A percentile compares a stretch with the other conserved stretches of the same genome.
phyloP scores from a whole-genome alignment of 2,113 vertebrate species.

The Labrus mixtus region DNA sequence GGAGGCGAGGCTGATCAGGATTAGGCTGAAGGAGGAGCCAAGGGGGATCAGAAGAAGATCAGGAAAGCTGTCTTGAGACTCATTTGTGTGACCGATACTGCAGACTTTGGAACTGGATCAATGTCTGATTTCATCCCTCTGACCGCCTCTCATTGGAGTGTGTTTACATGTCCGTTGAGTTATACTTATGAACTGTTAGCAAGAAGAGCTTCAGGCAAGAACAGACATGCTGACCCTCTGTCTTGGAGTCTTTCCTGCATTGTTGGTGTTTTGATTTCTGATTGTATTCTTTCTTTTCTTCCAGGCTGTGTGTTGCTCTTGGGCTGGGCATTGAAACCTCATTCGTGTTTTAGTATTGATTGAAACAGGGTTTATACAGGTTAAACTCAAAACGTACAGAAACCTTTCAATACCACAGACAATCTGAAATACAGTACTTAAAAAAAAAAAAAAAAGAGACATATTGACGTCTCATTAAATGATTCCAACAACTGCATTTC shows the following conservation, averaged over 20 bases:
- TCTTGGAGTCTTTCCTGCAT: neutral
- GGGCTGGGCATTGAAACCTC: neutral
- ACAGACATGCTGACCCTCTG: neutral
- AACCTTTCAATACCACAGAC: no score
- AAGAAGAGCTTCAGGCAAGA: conserved; percentile 4
- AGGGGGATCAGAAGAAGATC: conserved; percentile 44
- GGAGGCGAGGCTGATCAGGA: conserved; percentile 33
- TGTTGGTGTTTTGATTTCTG: conserved; percentile 3
- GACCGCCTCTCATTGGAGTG: neutral
- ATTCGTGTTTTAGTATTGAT: neutral
- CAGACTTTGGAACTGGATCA: conserved; percentile 34
- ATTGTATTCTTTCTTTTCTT: neutral
- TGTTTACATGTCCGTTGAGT: conserved; percentile 24
- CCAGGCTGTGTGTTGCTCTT: no score
- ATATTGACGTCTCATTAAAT: no score
- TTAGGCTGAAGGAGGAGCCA: conserved; percentile 29
- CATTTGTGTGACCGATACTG: conserved; percentile 44
- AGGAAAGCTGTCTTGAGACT: conserved; percentile 54
- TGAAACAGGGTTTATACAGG: neutral
- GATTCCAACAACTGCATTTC: no score
- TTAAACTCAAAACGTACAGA: neutral
- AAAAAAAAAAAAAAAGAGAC: no score
- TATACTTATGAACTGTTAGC: conserved; percentile 24
- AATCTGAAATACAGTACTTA: no score
- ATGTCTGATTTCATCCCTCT: conserved; percentile 11